phyloP scores from a whole-genome alignment of 2,888 invertebrate species.

The Trissolcus japonicus region DNA sequence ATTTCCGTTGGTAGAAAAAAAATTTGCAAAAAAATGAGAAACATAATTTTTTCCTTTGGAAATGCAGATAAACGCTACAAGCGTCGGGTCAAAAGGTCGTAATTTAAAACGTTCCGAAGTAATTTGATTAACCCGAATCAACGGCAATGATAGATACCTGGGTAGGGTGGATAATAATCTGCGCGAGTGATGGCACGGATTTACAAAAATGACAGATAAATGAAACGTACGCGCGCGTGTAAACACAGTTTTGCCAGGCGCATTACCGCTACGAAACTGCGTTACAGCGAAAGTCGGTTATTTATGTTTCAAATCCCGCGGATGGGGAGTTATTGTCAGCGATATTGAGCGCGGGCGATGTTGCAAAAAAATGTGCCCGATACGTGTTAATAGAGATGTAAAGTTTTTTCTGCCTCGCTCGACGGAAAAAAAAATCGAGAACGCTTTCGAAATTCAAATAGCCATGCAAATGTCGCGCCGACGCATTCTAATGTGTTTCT shows the following conservation, averaged over 20 bases:
- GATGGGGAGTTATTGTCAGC: constrained; percentile 54
- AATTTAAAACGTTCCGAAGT: constrained; percentile 3
- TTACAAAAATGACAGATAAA: constrained; percentile 49
- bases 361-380: constrained; percentile 2
- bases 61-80: too few species aligned
- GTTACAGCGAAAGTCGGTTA: constrained; percentile 51
- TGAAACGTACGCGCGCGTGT: constrained; percentile 44
- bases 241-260: constrained; percentile 39
- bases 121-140: constrained; percentile 30
- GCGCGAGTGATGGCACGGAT: constrained; percentile 28
- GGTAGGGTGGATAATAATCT: constrained; percentile 26
- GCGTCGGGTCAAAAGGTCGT: constrained; percentile 1
- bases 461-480: constrained; percentile 41
- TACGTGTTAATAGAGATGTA: constrained; percentile 38
- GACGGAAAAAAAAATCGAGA: constrained; percentile 27
- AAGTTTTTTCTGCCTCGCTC: constrained; percentile 5
- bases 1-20: too few species aligned
- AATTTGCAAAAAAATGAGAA: too few species aligned
- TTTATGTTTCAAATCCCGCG: constrained; percentile 56
- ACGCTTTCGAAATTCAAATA: constrained; percentile 41
- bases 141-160: constrained; percentile 28
- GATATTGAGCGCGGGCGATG: constrained; percentile 24
- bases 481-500: constrained; percentile 30
- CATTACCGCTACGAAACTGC: constrained; percentile 40
- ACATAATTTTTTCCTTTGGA: too few species aligned